A percentile compares a stretch with the other conserved stretches of the same genome.
Conservation (phyloP, 2,113 vertebrate genomes). For the Vicugna pacos region DNA sequence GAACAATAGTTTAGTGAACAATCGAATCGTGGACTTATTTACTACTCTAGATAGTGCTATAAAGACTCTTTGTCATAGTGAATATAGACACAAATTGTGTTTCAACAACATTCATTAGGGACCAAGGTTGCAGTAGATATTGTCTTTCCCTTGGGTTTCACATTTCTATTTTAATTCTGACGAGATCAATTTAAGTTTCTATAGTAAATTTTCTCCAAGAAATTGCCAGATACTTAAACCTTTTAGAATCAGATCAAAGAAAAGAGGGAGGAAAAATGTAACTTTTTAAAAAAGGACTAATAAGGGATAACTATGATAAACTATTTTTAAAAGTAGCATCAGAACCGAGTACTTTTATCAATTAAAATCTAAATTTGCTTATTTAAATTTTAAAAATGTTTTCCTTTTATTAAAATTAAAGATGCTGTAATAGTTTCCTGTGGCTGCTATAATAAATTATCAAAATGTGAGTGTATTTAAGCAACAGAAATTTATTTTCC, state of each 20-base stretch:
- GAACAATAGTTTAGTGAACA: slow-evolving; percentile 62
- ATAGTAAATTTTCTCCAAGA: background rate
- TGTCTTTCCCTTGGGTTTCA: slow-evolving; percentile 49
- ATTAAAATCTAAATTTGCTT: background rate
- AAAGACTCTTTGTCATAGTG: slow-evolving; percentile 56
- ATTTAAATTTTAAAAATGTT: background rate
- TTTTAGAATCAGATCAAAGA: background rate
- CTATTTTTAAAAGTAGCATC: background rate
- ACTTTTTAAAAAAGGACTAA: background rate
- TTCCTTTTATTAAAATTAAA: background rate
- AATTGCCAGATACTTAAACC: background rate
- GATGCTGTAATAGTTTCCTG: background rate
- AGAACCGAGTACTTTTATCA: background rate
- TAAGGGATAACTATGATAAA: background rate
- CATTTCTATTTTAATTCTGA: background rate
- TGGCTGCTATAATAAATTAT: background rate
- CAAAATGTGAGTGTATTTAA: background rate
- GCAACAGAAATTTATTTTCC: background rate
- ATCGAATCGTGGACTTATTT: slow-evolving; percentile 66
- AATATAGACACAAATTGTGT: slow-evolving; percentile 24
- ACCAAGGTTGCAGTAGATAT: background rate
- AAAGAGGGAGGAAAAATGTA: background rate
- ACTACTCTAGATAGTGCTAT: slow-evolving; percentile 5
- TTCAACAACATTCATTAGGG: slow-evolving; percentile 19
- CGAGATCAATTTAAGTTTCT: slow-evolving; percentile 30